These are phyloP conservation scores for Acrocephalus kingi DNA, from an alignment of 2,113 vertebrate genomes.

Conservation along the genomic window DNA sequence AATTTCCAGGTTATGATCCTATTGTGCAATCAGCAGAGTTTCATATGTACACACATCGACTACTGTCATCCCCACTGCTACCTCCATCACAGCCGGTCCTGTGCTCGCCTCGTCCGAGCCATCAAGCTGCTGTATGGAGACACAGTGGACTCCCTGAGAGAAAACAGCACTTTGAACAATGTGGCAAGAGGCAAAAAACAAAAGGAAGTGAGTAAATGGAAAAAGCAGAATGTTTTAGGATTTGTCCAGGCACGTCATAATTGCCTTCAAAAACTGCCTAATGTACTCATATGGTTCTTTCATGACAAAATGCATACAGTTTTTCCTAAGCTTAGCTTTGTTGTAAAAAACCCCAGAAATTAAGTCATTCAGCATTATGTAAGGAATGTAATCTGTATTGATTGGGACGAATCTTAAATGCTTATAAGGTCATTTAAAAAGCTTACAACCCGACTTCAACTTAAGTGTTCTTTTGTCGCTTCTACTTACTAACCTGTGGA, in stretches of 20 bases:
- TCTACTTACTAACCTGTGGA: neutral
- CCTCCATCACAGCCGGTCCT: constrained; percentile 96
- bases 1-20: constrained; percentile 93
- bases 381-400: neutral
- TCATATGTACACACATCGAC: constrained; percentile 96
- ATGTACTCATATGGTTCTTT: neutral
- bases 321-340: neutral
- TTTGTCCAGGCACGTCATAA: neutral
- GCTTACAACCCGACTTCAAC: neutral
- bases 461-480: neutral
- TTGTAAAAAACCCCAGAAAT: neutral
- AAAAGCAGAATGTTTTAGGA: neutral
- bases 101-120: constrained; percentile 92
- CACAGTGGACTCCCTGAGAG: constrained; percentile 88
- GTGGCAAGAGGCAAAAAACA: constrained; percentile 87
- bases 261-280: neutral
- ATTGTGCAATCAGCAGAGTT: constrained; percentile 97
- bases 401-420: neutral
- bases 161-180: constrained; percentile 73
- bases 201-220: constrained; percentile 84
- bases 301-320: neutral
- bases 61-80: constrained; percentile 98
- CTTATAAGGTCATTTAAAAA: neutral
- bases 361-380: neutral
- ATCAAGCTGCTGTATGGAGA: constrained; percentile 96